These are phyloP conservation scores for Spea hammondii DNA, from an alignment of 2,797 vertebrate species.

Conservation along the genomic window DNA sequence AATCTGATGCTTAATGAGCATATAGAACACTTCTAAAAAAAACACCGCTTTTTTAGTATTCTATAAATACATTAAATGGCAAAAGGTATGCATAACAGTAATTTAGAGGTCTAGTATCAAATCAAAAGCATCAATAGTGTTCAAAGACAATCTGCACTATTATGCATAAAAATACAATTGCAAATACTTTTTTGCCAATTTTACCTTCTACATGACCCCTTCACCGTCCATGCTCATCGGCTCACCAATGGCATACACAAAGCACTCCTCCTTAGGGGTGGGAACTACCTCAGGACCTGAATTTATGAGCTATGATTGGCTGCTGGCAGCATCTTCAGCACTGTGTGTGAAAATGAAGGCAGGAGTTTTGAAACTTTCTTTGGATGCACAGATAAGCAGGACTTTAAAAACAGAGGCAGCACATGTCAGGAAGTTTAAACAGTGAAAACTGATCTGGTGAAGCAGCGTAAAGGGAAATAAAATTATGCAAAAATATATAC, in stretches of 20 bases:
- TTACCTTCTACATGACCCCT: slow-evolving; percentile 99
- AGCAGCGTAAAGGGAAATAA: slow-evolving; percentile 57
- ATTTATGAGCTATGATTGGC: slow-evolving; percentile 95
- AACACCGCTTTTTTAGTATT: background rate
- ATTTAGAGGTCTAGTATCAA: slow-evolving; percentile 73
- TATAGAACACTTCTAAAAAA: background rate
- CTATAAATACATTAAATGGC: slow-evolving; percentile 57
- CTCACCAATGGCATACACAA: slow-evolving; percentile 93
- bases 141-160: slow-evolving; percentile 72
- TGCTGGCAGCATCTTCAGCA: slow-evolving; percentile 98
- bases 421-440: slow-evolving; percentile 69
- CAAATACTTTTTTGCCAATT: slow-evolving; percentile 74
- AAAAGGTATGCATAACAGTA: slow-evolving; percentile 63
- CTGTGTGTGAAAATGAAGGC: slow-evolving; percentile 99
- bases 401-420: slow-evolving; percentile 75
- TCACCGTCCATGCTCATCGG: slow-evolving; percentile 98
- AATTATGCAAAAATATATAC: slow-evolving; percentile 67
- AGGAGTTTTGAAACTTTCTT: slow-evolving; percentile 85
- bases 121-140: slow-evolving; percentile 74
- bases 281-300: slow-evolving; percentile 99
- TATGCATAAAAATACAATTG: slow-evolving; percentile 77
- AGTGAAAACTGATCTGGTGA: slow-evolving; percentile 55
- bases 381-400: slow-evolving; percentile 75
- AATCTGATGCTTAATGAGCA: too few relatives aligned
- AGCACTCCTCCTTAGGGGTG: slow-evolving; percentile 97